Evolutionary conservation across 2,113 vertebrate species (phyloP), one percentile per base, ranked within the genome.

Genomic region (Paralichthys olivaceus): DNA sequence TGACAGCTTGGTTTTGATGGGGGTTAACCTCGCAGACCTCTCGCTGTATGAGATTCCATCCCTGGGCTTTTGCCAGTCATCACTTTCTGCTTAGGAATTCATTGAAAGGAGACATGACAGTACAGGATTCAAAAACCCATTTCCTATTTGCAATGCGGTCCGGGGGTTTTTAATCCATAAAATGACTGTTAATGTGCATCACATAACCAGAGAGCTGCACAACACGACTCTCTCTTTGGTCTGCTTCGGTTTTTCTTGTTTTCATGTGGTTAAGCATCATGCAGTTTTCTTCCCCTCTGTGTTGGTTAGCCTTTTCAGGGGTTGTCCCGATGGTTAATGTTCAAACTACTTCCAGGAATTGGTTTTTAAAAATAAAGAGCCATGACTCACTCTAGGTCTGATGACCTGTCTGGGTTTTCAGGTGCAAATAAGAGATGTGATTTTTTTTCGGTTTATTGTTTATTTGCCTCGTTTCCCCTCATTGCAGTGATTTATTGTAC

Each of bases 1-100:
- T 84, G 88, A 86, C 87, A 73, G 73, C 63, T 66, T 11, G n/a
- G 45, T 75, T 83, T 84, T 75, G 72, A 77, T 62, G 53, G 40
- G 53, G 56, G 69, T 86, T 86, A 81, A 87, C 90, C 45, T 49
- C 45, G 17, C 17, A 49, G 17, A 49, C 45, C 86, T 83, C 81
- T 69, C 12, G 19, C 58, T 53, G 56, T 69, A 15, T 53, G 49
- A 83, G 81, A 87, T 19, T 17, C 78, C 58, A 17, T 80, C 47
- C 69, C 49, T 57, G 53, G 76, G 78, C 75, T 69, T 23, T 72
- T 78, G 66, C 71, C 62, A 76, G 74, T 80, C 87, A 83, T 80
- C 68, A 83, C 61, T 75, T 68, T 72, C 58, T 77, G 26, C 28
- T 67, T 32, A 53, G 20, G 49, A 53, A 22, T 71, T 75, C 57